Evolutionary conservation across 2,113 vertebrate genomes (phyloP).

Genomic region (Apteryx mantelli): DNA sequence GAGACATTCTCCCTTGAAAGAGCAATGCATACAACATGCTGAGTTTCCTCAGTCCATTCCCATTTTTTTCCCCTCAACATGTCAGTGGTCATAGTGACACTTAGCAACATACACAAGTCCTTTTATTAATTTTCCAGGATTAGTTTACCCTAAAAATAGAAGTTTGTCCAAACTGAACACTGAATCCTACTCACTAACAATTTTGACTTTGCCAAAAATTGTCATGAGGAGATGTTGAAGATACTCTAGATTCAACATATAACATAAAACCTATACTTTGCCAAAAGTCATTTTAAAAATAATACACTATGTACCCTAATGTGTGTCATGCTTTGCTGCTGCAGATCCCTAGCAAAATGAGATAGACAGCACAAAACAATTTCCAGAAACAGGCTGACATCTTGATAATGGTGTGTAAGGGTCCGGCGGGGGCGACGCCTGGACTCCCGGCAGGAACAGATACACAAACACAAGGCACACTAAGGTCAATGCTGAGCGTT

Average conservation of each 20-base stretch:
- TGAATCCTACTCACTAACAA: neutral
- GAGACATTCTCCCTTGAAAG: neutral
- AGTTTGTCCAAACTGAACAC: neutral
- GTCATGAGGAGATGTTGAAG: neutral
- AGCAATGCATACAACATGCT: neutral
- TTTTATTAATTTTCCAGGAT: neutral
- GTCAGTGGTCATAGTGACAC: neutral
- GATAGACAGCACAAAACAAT: neutral
- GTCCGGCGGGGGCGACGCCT: too few species aligned
- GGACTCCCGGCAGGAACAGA: too few species aligned
- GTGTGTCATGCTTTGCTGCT: neutral
- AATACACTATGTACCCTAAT: neutral
- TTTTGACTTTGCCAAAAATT: neutral
- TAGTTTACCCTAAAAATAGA: neutral
- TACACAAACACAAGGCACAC: too few species aligned
- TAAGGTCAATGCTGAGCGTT: too few species aligned
- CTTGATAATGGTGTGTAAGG: neutral
- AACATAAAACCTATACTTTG: neutral
- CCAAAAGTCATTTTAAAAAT: neutral
- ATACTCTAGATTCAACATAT: neutral
- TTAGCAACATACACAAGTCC: neutral
- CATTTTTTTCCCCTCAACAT: rapidly evolving
- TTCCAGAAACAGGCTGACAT: neutral
- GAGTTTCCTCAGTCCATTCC: rapidly evolving
- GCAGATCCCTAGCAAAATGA: neutral